These are phyloP conservation scores for Cheilosia variabilis DNA, from an alignment of 2,888 invertebrate genomes.

Conservation along the genomic window DNA sequence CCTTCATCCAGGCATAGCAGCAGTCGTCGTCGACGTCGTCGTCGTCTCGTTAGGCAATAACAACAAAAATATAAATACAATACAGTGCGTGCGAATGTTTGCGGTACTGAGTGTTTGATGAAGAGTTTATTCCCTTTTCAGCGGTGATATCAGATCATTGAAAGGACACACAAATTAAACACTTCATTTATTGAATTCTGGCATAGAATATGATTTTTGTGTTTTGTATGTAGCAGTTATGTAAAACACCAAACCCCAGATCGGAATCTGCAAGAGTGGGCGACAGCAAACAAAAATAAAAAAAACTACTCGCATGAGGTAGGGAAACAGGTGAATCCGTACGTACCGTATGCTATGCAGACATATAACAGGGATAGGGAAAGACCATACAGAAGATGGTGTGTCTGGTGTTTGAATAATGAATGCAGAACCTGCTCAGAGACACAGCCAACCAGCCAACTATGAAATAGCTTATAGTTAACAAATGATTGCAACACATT, in stretches of 20 bases:
- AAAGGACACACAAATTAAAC: constrained; percentile 50
- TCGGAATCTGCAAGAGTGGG: neutral
- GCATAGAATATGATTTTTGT: constrained; percentile 7
- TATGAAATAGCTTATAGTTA: constrained; percentile 4
- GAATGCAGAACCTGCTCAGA: constrained; percentile 9
- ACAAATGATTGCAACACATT: constrained; percentile 28
- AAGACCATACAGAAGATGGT: neutral
- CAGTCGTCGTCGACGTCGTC: constrained; percentile 17
- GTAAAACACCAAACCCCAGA: constrained; percentile 8
- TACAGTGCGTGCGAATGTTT: constrained; percentile 54
- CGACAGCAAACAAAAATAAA: neutral
- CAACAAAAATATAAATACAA: constrained; percentile 40
- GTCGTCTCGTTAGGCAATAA: constrained; percentile 54
- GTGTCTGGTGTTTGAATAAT: constrained; percentile 35
- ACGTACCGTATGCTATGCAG: neutral
- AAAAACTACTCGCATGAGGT: neutral
- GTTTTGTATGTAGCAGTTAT: constrained; percentile 14
- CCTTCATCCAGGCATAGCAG: constrained; percentile 30
- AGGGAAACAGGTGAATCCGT: constrained; percentile 4
- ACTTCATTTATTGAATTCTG: constrained; percentile 43
- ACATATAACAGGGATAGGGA: constrained; percentile 6
- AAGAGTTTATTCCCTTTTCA: constrained; percentile 36
- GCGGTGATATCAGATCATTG: constrained; percentile 35
- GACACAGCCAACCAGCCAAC: constrained; percentile 3
- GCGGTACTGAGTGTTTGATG: constrained; percentile 38